Base-by-base conservation (phyloP, 1,140 invertebrate species). In the Apis dorsata region DNA sequence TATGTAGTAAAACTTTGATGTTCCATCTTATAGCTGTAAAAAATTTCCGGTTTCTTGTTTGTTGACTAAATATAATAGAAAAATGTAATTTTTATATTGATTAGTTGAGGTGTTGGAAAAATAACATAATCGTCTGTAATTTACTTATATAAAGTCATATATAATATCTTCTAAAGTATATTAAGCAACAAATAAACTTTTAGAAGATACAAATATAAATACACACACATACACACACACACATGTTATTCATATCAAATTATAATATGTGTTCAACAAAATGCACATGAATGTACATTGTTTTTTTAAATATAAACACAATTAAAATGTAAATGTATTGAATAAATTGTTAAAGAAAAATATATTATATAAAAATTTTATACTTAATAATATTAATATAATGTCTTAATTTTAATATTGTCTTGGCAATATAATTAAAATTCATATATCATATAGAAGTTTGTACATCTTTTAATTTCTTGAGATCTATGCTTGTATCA, bases 381-480 rank as follows among this genome's bases (percentile, higher is more conserved):
- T 55, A 34, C 34, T 28, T 65, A 34, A 63, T 24, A 63, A 12
- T 63, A 63, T 12, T 10, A 11, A 24, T 24, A 70, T 24, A 21
- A 53, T 49, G 13, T 17, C 7, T 24, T n/a, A 21, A 21, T 49
- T 68, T 49, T 10, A 68, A 68, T 68, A 49, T 44, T 12, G 19
- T 12, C 44, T 11, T 11, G 4, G 49, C 10, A 28, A 57, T 1
- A 21, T 28, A 72, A 13, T 4, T 28, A 34, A 13, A 57, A 57
- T 72, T 49, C 34, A n/a, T 49, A 17, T 24, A 62, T 24, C n/a
- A 15, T 24, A 13, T 15, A 60, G 5, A 49, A 24, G 53, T 21
- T 24, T n/a, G 78, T 24, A 28, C 49, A 24, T 53, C 71, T 57
- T 76, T 76, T 59, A 76, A 82, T 82, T 68, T 69, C 53, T 77